These are phyloP conservation scores for Spondyliosoma cantharus DNA, from an alignment of 2,797 vertebrate species.

Conservation along the genomic window DNA sequence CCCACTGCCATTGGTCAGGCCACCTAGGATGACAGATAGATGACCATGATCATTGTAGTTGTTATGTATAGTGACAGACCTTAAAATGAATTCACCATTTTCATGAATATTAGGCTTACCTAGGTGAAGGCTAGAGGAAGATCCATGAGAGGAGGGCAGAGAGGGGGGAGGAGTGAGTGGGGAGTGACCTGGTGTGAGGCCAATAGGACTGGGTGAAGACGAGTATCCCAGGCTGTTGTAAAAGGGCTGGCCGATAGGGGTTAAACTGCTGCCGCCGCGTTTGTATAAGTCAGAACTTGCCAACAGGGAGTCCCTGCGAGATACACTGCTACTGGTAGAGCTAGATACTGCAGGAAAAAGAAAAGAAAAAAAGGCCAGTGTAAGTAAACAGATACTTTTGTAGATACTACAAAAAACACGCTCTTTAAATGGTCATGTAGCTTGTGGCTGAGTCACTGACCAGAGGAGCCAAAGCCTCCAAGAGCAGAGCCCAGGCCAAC, in stretches of 20 bases:
- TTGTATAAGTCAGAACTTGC: constrained; percentile 98
- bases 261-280: constrained; percentile 95
- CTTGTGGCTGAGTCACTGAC: constrained; percentile 80
- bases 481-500: constrained; percentile 96
- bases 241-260: constrained; percentile 97
- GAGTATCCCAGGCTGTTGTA: constrained; percentile 99
- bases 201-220: constrained; percentile 98
- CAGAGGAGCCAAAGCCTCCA: constrained; percentile 96
- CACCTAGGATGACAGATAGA: constrained; percentile 81
- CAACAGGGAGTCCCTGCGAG: constrained; percentile 97
- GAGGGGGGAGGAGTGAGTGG: constrained; percentile 98
- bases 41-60: background rate
- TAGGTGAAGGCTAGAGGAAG: constrained; percentile 98
- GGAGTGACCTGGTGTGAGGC: constrained; percentile 97
- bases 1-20: constrained; percentile 96
- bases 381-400: background rate
- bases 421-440: background rate
- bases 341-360: constrained; percentile 87
- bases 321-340: constrained; percentile 94
- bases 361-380: background rate
- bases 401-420: background rate
- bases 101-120: constrained; percentile 78
- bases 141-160: constrained; percentile 96
- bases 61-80: background rate
- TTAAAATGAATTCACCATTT: background rate